phyloP scores from a whole-genome alignment of 2,888 invertebrate genomes.

The Morpho deidamia region DNA sequence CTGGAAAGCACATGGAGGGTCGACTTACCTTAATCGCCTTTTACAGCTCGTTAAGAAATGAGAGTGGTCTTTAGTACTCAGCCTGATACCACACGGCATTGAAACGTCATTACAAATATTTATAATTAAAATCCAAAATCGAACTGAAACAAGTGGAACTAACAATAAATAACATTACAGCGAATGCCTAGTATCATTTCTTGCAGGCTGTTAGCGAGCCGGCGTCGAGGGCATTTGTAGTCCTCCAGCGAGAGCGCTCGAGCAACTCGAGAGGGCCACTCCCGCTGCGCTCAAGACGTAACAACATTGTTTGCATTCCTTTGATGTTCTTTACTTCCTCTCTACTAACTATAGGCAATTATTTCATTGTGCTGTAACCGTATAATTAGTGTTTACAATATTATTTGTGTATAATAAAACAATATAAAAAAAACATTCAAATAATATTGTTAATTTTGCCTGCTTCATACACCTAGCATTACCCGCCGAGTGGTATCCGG shows the following conservation, averaged over 20 bases:
- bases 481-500: too few relatives aligned
- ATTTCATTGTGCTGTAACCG: not conserved
- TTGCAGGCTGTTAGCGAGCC: slow-evolving; percentile 15
- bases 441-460: too few relatives aligned
- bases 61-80: too few relatives aligned
- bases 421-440: too few relatives aligned
- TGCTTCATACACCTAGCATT: too few relatives aligned
- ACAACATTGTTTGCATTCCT: slow-evolving; percentile 24
- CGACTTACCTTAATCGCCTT: too few relatives aligned
- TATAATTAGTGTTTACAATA: not conserved
- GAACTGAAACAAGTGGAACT: not conserved
- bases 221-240: slow-evolving; percentile 16
- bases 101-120: too few relatives aligned
- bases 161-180: not conserved
- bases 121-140: too few relatives aligned
- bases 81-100: too few relatives aligned
- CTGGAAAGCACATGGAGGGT: too few relatives aligned
- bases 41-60: too few relatives aligned
- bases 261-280: slow-evolving; percentile 19
- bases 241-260: slow-evolving; percentile 19
- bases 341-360: slow-evolving; percentile 17
- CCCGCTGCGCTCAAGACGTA: slow-evolving; percentile 17
- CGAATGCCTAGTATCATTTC: slow-evolving; percentile 18
- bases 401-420: too few relatives aligned
- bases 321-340: slow-evolving; percentile 22